Base-by-base conservation (phyloP, 2,797 vertebrate species). In the Poeciliopsis paucimaculata region DNA sequence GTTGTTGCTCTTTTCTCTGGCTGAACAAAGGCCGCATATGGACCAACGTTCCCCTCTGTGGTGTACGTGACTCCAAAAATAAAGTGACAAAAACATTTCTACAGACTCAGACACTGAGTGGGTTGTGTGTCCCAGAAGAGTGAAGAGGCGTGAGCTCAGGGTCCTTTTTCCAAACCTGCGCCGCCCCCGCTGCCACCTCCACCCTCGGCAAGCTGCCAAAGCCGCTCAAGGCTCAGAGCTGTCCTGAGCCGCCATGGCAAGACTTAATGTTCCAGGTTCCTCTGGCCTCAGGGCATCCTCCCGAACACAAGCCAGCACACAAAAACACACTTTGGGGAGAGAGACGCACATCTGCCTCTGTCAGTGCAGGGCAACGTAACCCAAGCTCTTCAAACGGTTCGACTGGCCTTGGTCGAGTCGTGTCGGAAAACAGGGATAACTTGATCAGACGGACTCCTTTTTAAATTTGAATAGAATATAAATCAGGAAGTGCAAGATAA, bases 201-300 rank as follows among this genome's bases (percentile, higher is more conserved):
- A 82, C 88, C 90, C 81, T 73, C 71, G 91, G 88, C 88, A 76
- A 86, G 77, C 91, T 94, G 93, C 93, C 94, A 95, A 82, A 91
- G 92, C 81, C 3, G 91, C 91, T 94, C 91, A 94, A 78, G 89
- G 92, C 93, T 93, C 90, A 86, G 81, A 85, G 90, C 89, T 79
- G 82, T 66, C 66, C 89, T 93, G 92, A 93, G 88, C 86, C 73
- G 70, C 88, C 86, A 80, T 90, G 93, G 92, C 92, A 90, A 86
- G 90, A 80, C 92, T 90, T 91, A 91, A 92, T 91, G 93, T 91
- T 94, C 89, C 92, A 92, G 91, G 90, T 94, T 92, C 92, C 77
- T 92, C 87, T 86, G 84, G 77, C 94, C 93, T 87, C 82, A 31
- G 93, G 93, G 88, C 92, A 70, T 93, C 89, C 89, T 77, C 84